A percentile compares a stretch with the other conserved stretches of the same genome.
These are phyloP conservation scores for Cantharis lateralis DNA, from an alignment of 2,888 invertebrate genomes.

Conservation along the genomic window DNA sequence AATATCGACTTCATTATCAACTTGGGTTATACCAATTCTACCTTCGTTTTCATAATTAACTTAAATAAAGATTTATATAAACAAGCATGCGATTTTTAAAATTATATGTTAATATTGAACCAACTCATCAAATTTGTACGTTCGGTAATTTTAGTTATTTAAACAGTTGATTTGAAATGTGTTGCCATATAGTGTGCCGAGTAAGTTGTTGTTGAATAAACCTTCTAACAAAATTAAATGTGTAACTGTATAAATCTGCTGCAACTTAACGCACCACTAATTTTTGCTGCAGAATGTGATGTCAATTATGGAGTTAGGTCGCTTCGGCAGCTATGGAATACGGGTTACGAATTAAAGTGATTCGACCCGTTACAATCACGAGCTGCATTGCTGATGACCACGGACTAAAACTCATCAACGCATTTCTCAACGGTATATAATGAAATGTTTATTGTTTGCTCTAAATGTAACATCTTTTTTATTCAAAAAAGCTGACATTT, in stretches of 20 bases:
- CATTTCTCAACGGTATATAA: constrained; percentile 22
- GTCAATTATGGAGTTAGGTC: constrained; percentile 45
- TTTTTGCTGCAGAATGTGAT: constrained; percentile 45
- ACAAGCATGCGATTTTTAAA: constrained; percentile 2
- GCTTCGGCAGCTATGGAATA: constrained; percentile 39
- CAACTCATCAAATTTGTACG: neutral
- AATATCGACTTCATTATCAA: constrained; percentile 18
- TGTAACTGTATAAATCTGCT: constrained; percentile 43
- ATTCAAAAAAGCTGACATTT: neutral
- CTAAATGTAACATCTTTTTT: neutral
- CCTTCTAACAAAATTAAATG: constrained; percentile 28
- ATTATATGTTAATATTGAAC: neutral
- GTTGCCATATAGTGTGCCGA: neutral
- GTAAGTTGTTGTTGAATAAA: constrained; percentile 5
- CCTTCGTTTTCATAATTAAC: constrained; percentile 21
- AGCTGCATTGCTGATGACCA: constrained; percentile 33
- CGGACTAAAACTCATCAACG: constrained; percentile 32
- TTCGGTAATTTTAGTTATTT: neutral
- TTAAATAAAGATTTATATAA: constrained; percentile 10
- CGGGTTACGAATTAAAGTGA: constrained; percentile 42
- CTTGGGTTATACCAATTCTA: constrained; percentile 11
- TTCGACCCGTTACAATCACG: constrained; percentile 41
- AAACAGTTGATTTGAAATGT: neutral
- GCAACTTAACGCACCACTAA: constrained; percentile 47
- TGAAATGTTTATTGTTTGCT: constrained; percentile 15